A percentile compares a stretch with the other conserved stretches of the same genome.
These are phyloP conservation scores for Drosophila lacicola DNA, from an alignment of 2,888 invertebrate genomes.

Conservation along the genomic window DNA sequence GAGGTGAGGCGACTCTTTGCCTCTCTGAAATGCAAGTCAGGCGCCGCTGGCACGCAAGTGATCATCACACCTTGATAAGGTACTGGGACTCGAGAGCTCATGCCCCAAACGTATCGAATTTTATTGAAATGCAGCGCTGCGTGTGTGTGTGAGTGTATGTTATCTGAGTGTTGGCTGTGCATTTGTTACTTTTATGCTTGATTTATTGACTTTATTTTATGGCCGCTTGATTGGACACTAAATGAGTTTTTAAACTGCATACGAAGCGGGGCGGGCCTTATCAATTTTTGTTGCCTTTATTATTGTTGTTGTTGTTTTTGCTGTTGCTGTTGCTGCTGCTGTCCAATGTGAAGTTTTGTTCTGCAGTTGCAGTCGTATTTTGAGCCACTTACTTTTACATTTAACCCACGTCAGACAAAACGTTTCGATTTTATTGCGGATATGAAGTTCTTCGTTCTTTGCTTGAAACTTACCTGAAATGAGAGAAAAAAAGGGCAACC, in stretches of 20 bases:
- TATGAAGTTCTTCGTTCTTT: conserved; percentile 50
- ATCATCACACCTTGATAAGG: conserved; percentile 80
- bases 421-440: conserved; percentile 73
- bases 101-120: conserved; percentile 77
- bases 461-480: conserved; percentile 69
- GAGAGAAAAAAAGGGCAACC: conserved; percentile 45
- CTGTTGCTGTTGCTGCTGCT: conserved; percentile 26
- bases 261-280: conserved; percentile 77
- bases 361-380: conserved; percentile 51
- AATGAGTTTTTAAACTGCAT: conserved; percentile 79
- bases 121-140: conserved; percentile 74
- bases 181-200: conserved; percentile 81
- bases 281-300: conserved; percentile 61
- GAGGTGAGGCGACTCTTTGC: conserved; percentile 24
- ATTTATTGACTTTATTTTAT: conserved; percentile 80
- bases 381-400: conserved; percentile 73
- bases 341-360: conserved; percentile 28
- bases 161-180: conserved; percentile 78
- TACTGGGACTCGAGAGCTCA: conserved; percentile 26
- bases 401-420: conserved; percentile 78
- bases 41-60: conserved; percentile 81
- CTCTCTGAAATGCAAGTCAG: conserved; percentile 79
- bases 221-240: conserved; percentile 80
- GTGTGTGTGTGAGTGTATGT: conserved; percentile 43
- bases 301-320: conserved; percentile 14